Evolutionary conservation across 1,140 invertebrate species (phyloP).

Genomic region (Sminthurides bifidus): DNA sequence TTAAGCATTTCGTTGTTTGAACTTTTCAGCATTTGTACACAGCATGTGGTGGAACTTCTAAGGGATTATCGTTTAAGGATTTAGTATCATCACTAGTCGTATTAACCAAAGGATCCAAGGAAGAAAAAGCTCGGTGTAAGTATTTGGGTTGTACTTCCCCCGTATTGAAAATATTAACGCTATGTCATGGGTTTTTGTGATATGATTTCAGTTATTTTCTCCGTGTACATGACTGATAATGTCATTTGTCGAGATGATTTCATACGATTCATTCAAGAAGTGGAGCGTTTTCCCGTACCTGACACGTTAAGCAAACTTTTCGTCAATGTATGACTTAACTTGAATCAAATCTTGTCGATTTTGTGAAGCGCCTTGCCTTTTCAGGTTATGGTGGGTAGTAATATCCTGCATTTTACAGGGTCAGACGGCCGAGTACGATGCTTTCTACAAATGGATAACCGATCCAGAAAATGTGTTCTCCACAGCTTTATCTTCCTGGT

Average conservation of each 20-base stretch:
- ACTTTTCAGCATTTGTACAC: conserved; percentile 53
- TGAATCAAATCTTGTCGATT: conserved; percentile 6
- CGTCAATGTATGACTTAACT: conserved; percentile 38
- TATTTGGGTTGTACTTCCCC: conserved; percentile 14
- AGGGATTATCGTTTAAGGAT: conserved; percentile 71
- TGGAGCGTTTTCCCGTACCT: conserved; percentile 42
- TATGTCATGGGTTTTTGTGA: conserved; percentile 11
- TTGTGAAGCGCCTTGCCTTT: neutral
- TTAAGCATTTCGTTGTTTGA: conserved; percentile 17
- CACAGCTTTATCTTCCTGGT: conserved; percentile 67
- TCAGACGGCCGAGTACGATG: conserved; percentile 53
- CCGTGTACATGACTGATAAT: conserved; percentile 68
- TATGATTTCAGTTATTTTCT: conserved; percentile 59
- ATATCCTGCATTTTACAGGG: conserved; percentile 35
- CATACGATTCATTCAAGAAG: conserved; percentile 49
- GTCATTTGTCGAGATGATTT: conserved; percentile 65
- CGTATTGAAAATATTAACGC: conserved; percentile 4
- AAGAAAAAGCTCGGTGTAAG: conserved; percentile 75
- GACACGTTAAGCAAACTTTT: conserved; percentile 42
- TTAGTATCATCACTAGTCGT: conserved; percentile 69
- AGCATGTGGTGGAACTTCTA: conserved; percentile 64
- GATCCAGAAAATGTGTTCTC: conserved; percentile 50
- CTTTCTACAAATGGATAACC: conserved; percentile 58
- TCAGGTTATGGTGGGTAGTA: neutral
- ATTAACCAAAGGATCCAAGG: conserved; percentile 63